phyloP scores from a whole-genome alignment of 2,888 invertebrate genomes.

The Agelastica alni region DNA sequence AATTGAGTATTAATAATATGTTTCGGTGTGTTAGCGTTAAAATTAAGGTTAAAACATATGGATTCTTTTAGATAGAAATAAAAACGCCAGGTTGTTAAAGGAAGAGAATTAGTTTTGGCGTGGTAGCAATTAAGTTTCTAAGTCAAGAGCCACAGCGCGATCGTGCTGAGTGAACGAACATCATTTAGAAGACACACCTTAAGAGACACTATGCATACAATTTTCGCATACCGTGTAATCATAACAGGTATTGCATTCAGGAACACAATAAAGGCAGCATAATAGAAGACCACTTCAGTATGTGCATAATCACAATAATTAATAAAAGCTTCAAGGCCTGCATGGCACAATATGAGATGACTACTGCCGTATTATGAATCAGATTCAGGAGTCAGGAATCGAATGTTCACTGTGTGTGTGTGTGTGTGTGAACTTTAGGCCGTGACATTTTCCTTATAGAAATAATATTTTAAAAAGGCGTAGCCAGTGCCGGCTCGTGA shows the following conservation, averaged over 20 bases:
- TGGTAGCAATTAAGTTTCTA: slow-evolving; percentile 24
- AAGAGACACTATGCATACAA: slow-evolving; percentile 31
- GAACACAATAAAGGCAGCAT: slow-evolving; percentile 30
- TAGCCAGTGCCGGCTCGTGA: slow-evolving; percentile 38
- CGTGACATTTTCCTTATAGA: slow-evolving; percentile 50
- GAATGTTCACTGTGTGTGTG: slow-evolving; percentile 34
- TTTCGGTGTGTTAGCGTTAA: not conserved
- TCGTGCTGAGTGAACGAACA: slow-evolving; percentile 25
- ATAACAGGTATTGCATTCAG: slow-evolving; percentile 31
- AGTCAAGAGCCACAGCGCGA: slow-evolving; percentile 13
- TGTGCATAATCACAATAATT: slow-evolving; percentile 46
- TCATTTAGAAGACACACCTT: slow-evolving; percentile 30
- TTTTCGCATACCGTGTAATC: slow-evolving; percentile 29
- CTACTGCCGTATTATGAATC: slow-evolving; percentile 41
- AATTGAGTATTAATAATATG: too few relatives aligned
- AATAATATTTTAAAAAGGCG: slow-evolving; percentile 51
- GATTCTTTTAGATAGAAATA: slow-evolving; percentile 8
- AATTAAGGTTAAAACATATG: slow-evolving; percentile 1
- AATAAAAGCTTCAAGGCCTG: slow-evolving; percentile 47
- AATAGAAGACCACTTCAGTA: slow-evolving; percentile 32
- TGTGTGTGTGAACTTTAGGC: slow-evolving; percentile 48
- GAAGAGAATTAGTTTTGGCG: slow-evolving; percentile 9
- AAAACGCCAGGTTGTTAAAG: slow-evolving; percentile 10
- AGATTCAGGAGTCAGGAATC: slow-evolving; percentile 39
- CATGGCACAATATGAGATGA: slow-evolving; percentile 38